phyloP scores from a whole-genome alignment of 2,888 invertebrate species.

The Brenthis ino region DNA sequence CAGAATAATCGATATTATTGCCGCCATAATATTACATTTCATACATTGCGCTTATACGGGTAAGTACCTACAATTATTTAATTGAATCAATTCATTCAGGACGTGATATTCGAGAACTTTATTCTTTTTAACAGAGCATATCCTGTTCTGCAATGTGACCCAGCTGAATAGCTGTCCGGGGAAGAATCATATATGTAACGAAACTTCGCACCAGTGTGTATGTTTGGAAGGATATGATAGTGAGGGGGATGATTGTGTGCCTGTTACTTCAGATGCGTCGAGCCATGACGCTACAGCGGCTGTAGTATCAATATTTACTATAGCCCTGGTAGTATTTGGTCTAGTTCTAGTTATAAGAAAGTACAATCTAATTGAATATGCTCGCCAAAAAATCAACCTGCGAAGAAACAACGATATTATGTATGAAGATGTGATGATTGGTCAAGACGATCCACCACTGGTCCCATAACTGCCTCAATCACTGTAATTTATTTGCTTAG shows the following conservation, averaged over 20 bases:
- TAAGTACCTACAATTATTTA: conserved; percentile 77
- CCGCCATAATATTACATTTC: conserved; percentile 61
- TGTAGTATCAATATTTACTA: conserved; percentile 65
- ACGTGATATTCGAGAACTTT: conserved; percentile 61
- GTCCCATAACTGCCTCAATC: conserved; percentile 59
- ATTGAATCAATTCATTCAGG: conserved; percentile 76
- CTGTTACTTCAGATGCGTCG: conserved; percentile 34
- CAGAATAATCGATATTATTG: conserved; percentile 57
- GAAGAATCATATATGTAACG: conserved; percentile 60
- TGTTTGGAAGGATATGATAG: conserved; percentile 58
- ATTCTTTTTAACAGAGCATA: conserved; percentile 79
- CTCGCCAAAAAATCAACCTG: conserved; percentile 65
- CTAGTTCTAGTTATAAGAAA: conserved; percentile 70
- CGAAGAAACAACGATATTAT: conserved; percentile 71
- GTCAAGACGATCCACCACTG: conserved; percentile 77
- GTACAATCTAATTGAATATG: conserved; percentile 71
- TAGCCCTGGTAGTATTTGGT: conserved; percentile 66
- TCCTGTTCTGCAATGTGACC: conserved; percentile 73
- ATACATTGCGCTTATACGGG: conserved; percentile 63
- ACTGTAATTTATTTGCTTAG: conserved; percentile 32
- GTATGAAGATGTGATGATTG: conserved; percentile 82
- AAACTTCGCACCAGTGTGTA: conserved; percentile 52
- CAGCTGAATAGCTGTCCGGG: conserved; percentile 55
- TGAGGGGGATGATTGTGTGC: conserved; percentile 57
- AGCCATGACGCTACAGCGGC: conserved; percentile 58